These are phyloP conservation scores for Pseudomyrmex gracilis DNA, from an alignment of 1,140 invertebrate species.

Conservation along the genomic window DNA sequence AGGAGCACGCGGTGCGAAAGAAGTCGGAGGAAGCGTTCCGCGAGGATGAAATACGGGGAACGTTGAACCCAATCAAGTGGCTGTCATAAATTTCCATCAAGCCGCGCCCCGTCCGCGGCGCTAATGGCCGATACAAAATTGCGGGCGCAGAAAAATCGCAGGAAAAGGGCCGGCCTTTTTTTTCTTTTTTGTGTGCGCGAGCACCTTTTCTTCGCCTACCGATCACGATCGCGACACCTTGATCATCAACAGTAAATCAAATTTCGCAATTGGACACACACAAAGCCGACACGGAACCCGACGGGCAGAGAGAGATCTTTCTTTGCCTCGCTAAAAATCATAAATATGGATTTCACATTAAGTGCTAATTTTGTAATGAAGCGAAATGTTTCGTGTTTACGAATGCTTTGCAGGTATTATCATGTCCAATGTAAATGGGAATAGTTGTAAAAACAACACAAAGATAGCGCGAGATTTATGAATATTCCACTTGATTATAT, in stretches of 20 bases:
- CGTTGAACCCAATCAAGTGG: constrained; percentile 84
- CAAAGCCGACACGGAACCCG: too few species aligned
- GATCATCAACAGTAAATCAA: constrained; percentile 41
- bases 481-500: constrained; percentile 20
- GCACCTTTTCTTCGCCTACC: constrained; percentile 29
- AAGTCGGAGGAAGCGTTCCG: constrained; percentile 54
- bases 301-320: too few species aligned
- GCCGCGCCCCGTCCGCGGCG: constrained; percentile 64
- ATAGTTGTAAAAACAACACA: background rate
- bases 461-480: background rate
- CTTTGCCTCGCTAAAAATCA: background rate
- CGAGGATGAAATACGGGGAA: constrained; percentile 81
- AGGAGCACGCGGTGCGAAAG: constrained; percentile 49
- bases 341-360: background rate
- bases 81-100: constrained; percentile 84
- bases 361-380: background rate
- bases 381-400: background rate
- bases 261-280: constrained; percentile 21
- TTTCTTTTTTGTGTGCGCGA: too few species aligned
- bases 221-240: constrained; percentile 51
- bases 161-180: background rate
- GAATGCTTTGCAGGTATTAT: background rate
- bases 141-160: constrained; percentile 53
- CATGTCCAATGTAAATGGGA: background rate
- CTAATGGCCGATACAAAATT: constrained; percentile 76